Conservation (phyloP, 2,797 vertebrate genomes). For the Gobionotothen gibberifrons region DNA sequence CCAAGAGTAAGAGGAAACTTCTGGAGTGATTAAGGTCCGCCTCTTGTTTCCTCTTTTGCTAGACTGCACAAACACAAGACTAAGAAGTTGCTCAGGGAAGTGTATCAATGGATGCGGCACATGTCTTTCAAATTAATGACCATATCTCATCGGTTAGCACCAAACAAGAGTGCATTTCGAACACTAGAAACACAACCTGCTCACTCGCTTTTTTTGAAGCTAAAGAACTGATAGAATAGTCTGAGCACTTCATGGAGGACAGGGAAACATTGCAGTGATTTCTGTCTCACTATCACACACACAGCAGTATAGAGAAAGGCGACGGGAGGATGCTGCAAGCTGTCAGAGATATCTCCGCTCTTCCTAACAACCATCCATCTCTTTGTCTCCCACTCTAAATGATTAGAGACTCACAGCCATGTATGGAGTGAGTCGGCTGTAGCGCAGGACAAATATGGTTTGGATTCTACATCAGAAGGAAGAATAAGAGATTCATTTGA, state of each 20-base stretch:
- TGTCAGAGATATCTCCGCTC: constrained; percentile 36
- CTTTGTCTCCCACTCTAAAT: constrained; percentile 17
- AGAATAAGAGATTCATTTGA: constrained; percentile 26
- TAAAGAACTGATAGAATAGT: neutral
- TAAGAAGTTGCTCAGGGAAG: neutral
- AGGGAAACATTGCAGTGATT: neutral
- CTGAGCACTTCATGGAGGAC: neutral
- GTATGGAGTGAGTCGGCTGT: neutral
- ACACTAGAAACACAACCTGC: neutral
- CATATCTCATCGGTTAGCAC: neutral
- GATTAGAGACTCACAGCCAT: constrained; percentile 2
- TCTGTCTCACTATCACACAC: neutral
- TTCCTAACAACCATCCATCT: constrained; percentile 18
- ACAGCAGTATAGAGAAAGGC: neutral
- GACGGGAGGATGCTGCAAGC: constrained; percentile 9
- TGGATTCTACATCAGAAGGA: constrained; percentile 28
- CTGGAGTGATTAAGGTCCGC: constrained; percentile 40
- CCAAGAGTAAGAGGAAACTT: constrained; percentile 56
- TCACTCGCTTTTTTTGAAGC: neutral
- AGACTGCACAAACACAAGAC: constrained; percentile 55
- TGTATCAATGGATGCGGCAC: constrained; percentile 1
- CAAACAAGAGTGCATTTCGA: constrained; percentile 1
- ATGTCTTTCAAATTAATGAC: constrained; percentile 16
- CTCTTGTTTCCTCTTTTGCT: constrained; percentile 45
- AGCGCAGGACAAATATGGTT: constrained; percentile 29